Evolutionary conservation across 2,113 vertebrate genomes (phyloP), one percentile per base, ranked within the genome.

Genomic region (Sprattus sprattus): DNA sequence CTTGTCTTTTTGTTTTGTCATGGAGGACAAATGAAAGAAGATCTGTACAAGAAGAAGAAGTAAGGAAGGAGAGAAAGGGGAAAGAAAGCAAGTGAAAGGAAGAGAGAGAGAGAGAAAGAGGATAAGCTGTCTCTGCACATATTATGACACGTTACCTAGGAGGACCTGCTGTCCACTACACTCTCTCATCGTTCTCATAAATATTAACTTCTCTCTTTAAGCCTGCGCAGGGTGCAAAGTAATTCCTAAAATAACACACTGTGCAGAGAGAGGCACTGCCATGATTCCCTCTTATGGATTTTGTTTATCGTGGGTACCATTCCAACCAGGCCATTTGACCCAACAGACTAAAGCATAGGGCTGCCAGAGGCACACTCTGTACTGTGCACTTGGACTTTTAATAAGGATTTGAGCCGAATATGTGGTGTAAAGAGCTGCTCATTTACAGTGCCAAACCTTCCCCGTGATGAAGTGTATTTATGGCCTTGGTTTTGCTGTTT

Each of bases 341-440:
- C 64, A 25, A 11, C 64, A 2, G 22, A 28, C 64, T 13, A 28
- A 64, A n/a, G 9, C n/a, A 10, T 9, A 3, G 3, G 7, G 1
- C 64, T 67, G 64, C 64, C n/a, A 67, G n/a, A 67, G 64, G 64
- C 64, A 28, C 64, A 67, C 28, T 67, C 64, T 67, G 64, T 67
- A 11, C n/a, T 28, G 64, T 25, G 52, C 52, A 20, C 9, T 64
- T 67, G 13, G 64, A 67, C 54, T 60, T 60, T 20, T 60, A 54
- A 54, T 60, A 4, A 60, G 4, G 54, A 60, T 60, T 60, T 60
- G 18, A 60, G 20, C 54, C 20, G 6, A 22, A 60, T 22, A n/a
- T 22, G 22, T 60, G 54, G 18, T 20, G 22, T 20, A 32, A 32
- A 78, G 28, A 39, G 13, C 7, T 39, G 71, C 71, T 32, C 71